A percentile compares a stretch with the other conserved stretches of the same genome.
phyloP scores from a whole-genome alignment of 1,140 invertebrate species.

The Zaprionus vittiger region DNA sequence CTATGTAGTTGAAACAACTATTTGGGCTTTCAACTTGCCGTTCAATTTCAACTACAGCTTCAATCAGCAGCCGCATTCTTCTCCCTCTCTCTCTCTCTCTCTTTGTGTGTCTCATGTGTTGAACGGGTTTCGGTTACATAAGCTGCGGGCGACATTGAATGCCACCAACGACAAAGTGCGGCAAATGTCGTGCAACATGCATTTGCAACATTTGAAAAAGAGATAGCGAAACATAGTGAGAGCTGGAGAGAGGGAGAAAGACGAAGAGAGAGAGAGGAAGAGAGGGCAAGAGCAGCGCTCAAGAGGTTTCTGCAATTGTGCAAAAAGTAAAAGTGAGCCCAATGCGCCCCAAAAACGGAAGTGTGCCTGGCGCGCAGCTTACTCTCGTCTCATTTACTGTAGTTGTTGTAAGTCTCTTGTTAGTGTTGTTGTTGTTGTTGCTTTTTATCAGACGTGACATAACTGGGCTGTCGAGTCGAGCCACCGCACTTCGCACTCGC shows the following conservation, averaged over 20 bases:
- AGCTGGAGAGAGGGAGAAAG: neutral
- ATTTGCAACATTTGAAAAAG: slow-evolving; percentile 32
- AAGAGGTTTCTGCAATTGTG: slow-evolving; percentile 34
- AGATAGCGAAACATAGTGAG: slow-evolving; percentile 13
- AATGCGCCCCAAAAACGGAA: slow-evolving; percentile 62
- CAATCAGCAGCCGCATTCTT: neutral
- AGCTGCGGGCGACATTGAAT: slow-evolving; percentile 73
- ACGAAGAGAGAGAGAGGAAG: neutral
- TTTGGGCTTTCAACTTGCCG: neutral
- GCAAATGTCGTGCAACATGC: slow-evolving; percentile 75
- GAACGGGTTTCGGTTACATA: slow-evolving; percentile 69
- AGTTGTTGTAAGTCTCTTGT: slow-evolving; percentile 2
- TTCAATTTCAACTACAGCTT: slow-evolving; percentile 1
- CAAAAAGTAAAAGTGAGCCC: slow-evolving; percentile 72
- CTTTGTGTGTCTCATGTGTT: neutral
- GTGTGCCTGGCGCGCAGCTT: slow-evolving; percentile 34
- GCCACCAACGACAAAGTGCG: slow-evolving; percentile 54
- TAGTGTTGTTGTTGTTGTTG: slow-evolving; percentile 8
- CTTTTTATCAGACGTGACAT: slow-evolving; percentile 47
- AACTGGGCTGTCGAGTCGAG: slow-evolving; percentile 27
- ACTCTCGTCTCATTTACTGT: slow-evolving; percentile 20
- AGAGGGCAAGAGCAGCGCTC: neutral
- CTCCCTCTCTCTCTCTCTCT: neutral
- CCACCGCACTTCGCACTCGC: neutral
- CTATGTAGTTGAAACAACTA: neutral